A percentile compares a stretch with the other conserved stretches of the same genome.
These are phyloP conservation scores for Psilopsiagon aurifrons DNA, from an alignment of 2,113 vertebrate genomes.

Conservation along the genomic window DNA sequence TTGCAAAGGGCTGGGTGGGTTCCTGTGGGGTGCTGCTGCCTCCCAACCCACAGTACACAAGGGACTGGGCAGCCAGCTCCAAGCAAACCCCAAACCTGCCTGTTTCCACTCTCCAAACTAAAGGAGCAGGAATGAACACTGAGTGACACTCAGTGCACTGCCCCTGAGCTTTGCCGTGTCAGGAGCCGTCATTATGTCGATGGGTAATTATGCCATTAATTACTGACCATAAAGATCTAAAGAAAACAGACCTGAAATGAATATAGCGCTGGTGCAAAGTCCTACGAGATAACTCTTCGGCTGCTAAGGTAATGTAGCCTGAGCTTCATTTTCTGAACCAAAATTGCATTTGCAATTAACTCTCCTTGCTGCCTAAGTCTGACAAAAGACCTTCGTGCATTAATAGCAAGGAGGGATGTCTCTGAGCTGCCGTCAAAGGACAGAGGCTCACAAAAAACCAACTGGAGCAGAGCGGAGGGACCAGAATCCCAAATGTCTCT, in stretches of 20 bases:
- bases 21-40: background rate
- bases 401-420: slow-evolving; percentile 40
- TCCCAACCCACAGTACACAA: background rate
- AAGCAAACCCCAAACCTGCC: background rate
- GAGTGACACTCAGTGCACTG: slow-evolving; percentile 2
- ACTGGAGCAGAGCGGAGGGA: slow-evolving; percentile 40
- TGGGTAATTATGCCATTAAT: slow-evolving; percentile 62
- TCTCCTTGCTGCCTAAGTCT: background rate
- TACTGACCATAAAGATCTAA: slow-evolving; percentile 63
- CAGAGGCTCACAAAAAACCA: slow-evolving; percentile 40
- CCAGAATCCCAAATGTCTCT: slow-evolving; percentile 64
- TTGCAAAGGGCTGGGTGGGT: background rate
- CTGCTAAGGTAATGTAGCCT: slow-evolving; percentile 28
- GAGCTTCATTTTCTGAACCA: slow-evolving; percentile 12
- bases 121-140: background rate
- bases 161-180: background rate
- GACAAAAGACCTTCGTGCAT: slow-evolving; percentile 24
- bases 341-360: slow-evolving; percentile 48
- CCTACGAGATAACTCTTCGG: slow-evolving; percentile 42
- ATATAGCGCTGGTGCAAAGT: background rate
- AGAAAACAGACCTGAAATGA: slow-evolving; percentile 60
- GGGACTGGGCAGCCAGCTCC: background rate
- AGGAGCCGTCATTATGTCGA: slow-evolving; percentile 16
- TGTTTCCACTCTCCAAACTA: slow-evolving; percentile 11
- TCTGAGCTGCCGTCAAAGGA: slow-evolving; percentile 21